These are phyloP conservation scores for Nixonia krombeini DNA, from an alignment of 1,140 invertebrate genomes.

Conservation along the genomic window DNA sequence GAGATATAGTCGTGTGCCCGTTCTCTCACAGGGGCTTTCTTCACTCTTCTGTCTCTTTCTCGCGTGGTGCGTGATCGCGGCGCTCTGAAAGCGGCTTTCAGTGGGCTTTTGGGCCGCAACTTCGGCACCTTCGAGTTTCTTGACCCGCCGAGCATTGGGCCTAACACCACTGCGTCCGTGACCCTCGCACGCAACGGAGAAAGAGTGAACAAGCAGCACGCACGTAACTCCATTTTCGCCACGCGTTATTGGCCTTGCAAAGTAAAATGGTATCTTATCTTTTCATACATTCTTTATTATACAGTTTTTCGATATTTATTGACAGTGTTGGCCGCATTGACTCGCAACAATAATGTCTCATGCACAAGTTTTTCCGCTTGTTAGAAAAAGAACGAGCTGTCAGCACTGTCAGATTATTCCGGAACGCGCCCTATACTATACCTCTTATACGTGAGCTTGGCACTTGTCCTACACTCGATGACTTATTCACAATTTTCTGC, in stretches of 20 bases:
- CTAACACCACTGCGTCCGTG: not conserved
- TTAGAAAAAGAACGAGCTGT: not conserved
- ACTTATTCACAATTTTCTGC: not conserved
- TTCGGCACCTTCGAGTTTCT: constrained; percentile 16
- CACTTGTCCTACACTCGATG: not conserved
- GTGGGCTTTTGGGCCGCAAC: constrained; percentile 28
- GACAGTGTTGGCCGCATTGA: not conserved
- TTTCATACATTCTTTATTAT: not conserved
- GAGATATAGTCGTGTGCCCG: not conserved
- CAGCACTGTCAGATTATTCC: not conserved
- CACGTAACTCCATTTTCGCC: constrained; percentile 1
- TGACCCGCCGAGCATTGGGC: constrained; percentile 2
- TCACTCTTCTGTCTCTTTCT: constrained; percentile 3
- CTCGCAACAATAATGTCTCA: not conserved
- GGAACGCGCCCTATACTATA: constrained; percentile 2
- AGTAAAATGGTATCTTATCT: not conserved
- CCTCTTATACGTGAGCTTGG: not conserved
- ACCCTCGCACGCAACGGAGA: constrained; percentile 10
- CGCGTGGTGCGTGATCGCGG: constrained; percentile 18
- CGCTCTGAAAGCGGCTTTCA: constrained; percentile 33
- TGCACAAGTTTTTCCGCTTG: too few species aligned
- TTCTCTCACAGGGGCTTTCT: not conserved
- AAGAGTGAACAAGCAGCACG: not conserved
- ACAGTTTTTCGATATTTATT: not conserved
- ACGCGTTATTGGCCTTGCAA: not conserved